A percentile compares a stretch with the other conserved stretches of the same genome.
Evolutionary conservation across 2,113 vertebrate species (phyloP).

Genomic region (Platysternon megacephalum): DNA sequence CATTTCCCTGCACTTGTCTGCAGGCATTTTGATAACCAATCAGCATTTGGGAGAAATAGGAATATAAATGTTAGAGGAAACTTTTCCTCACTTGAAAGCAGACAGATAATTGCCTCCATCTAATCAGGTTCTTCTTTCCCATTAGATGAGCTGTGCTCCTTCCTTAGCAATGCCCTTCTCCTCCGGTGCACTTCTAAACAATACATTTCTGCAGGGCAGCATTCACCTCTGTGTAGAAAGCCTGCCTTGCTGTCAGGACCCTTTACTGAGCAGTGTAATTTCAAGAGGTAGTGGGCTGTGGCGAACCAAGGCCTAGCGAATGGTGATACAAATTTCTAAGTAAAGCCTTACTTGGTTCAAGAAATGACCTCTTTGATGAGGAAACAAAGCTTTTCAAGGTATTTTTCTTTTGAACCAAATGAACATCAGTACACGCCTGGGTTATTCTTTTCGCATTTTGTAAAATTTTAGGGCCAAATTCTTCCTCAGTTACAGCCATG

Average conservation of each 20-base stretch:
- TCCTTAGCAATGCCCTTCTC: neutral
- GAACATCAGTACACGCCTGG: neutral
- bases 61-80: neutral
- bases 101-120: neutral
- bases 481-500: neutral
- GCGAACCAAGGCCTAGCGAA: neutral
- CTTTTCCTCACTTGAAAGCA: neutral
- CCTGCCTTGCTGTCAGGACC: neutral
- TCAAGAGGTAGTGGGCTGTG: too few relatives aligned
- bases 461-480: neutral
- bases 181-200: too few relatives aligned
- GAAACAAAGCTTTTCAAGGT: neutral
- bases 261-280: neutral
- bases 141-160: fast-evolving
- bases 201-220: neutral
- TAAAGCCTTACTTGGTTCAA: neutral
- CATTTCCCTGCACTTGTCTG: neutral
- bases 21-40: neutral
- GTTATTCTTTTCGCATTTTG: neutral
- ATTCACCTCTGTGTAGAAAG: neutral
- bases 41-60: neutral
- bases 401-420: neutral
- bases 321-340: neutral
- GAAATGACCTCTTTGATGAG: neutral
- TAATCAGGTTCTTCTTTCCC: neutral